phyloP scores from a whole-genome alignment of 2,113 vertebrate genomes.

The Notothenia coriiceps region DNA sequence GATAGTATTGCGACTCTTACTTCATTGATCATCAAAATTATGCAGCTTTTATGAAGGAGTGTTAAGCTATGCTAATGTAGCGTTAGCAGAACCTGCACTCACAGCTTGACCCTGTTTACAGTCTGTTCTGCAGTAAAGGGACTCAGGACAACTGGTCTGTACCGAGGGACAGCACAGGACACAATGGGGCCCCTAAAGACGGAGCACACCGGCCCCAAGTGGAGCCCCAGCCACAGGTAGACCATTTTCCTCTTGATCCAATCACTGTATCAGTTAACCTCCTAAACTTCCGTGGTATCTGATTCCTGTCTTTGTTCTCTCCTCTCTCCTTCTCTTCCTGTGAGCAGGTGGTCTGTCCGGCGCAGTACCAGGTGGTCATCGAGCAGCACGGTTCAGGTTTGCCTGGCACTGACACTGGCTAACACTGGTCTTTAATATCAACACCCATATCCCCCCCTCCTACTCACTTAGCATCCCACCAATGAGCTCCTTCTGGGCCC shows the following conservation, averaged over 20 bases:
- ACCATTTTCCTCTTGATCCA: not conserved
- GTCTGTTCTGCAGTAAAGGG: conserved; percentile 81
- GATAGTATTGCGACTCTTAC: too few species aligned
- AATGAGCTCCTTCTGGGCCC: not conserved
- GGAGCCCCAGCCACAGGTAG: conserved; percentile 78
- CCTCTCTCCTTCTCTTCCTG: conserved; percentile 16
- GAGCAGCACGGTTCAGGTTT: conserved; percentile 78
- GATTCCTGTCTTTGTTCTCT: conserved; percentile 5
- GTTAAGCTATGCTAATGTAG: not conserved
- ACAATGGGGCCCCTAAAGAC: conserved; percentile 58
- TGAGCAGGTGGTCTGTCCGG: conserved; percentile 47
- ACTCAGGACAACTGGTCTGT: conserved; percentile 81
- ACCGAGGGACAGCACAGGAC: conserved; percentile 63
- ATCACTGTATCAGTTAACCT: too few species aligned
- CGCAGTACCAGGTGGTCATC: conserved; percentile 80
- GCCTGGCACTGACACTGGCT: conserved; percentile 77
- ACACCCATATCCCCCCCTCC: not conserved
- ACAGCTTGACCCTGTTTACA: conserved; percentile 40
- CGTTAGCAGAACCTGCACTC: not conserved
- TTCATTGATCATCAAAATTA: not conserved
- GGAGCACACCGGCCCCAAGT: conserved; percentile 19
- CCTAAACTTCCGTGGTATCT: not conserved
- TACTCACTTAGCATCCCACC: conserved; percentile 7
- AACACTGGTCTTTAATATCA: conserved; percentile 51
- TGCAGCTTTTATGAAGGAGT: not conserved